Percentiles rank a stretch among this genome's conserved stretches.
phyloP scores from a whole-genome alignment of 2,888 invertebrate species.

The Minunthozetes semirufus region DNA sequence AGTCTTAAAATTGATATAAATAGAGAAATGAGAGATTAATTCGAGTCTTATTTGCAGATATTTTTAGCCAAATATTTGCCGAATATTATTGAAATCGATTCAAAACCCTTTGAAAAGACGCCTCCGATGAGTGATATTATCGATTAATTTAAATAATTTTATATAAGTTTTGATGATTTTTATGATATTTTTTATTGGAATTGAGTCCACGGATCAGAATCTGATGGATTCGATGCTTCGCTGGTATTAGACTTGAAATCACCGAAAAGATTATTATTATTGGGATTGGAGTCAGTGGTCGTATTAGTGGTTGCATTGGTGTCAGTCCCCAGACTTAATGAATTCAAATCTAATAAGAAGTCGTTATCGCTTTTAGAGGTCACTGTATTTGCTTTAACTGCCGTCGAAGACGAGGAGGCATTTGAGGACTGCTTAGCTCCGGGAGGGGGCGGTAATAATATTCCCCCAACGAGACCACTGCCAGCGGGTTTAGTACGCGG shows the following conservation, averaged over 20 bases:
- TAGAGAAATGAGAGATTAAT: no score
- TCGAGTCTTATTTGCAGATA: no score
- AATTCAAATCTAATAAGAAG: slow-evolving; percentile 3
- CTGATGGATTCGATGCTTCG: background rate
- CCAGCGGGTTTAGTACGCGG: slow-evolving; percentile 58
- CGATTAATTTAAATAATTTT: background rate
- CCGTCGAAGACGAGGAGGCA: slow-evolving; percentile 1
- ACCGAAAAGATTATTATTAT: slow-evolving; percentile 27
- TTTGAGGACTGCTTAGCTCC: slow-evolving; percentile 57
- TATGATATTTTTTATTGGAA: background rate
- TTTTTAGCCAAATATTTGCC: no score
- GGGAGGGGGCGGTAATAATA: slow-evolving; percentile 70
- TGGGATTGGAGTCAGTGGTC: background rate
- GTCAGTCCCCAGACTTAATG: background rate
- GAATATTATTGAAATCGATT: no score
- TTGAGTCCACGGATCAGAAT: background rate
- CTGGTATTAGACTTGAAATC: slow-evolving; percentile 22
- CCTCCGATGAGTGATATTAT: background rate
- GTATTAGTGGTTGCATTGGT: no score
- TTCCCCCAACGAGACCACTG: slow-evolving; percentile 52
- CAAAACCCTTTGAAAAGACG: no score
- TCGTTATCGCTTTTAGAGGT: background rate
- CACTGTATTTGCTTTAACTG: background rate
- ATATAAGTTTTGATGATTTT: background rate
- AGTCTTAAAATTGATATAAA: no score